A percentile compares a stretch with the other conserved stretches of the same genome.
phyloP scores from a whole-genome alignment of 2,888 invertebrate species.

The Trisateles emortualis region DNA sequence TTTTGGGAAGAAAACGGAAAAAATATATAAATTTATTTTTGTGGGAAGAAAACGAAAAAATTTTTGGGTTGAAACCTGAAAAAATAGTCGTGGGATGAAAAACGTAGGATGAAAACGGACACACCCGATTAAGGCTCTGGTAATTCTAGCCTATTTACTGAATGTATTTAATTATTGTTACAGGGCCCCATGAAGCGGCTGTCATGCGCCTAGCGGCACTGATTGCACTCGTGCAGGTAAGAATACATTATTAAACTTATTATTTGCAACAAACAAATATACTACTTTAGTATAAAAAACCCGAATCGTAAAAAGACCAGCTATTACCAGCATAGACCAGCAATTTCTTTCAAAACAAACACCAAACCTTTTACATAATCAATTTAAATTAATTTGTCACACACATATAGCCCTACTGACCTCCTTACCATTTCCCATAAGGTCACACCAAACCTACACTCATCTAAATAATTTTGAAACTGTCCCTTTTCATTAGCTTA shows the following conservation, averaged over 20 bases:
- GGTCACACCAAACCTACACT: constrained; percentile 33
- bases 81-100: no score
- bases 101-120: no score
- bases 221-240: constrained; percentile 85
- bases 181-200: constrained; percentile 85
- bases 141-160: background rate
- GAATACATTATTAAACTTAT: background rate
- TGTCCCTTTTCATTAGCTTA: constrained; percentile 21
- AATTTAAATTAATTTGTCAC: constrained; percentile 12
- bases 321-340: no score
- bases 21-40: no score
- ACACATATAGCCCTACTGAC: constrained; percentile 10
- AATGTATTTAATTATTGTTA: constrained; percentile 47
- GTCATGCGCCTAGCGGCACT: constrained; percentile 85
- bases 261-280: no score
- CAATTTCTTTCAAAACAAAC: background rate
- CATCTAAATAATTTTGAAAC: constrained; percentile 38
- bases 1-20: no score
- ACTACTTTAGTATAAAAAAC: no score
- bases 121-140: no score
- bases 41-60: no score
- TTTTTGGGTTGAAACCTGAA: no score
- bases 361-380: constrained; percentile 5
- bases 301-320: no score
- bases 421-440: constrained; percentile 15